Conservation (phyloP, 2,888 invertebrate genomes). For the Athalia rosae region DNA sequence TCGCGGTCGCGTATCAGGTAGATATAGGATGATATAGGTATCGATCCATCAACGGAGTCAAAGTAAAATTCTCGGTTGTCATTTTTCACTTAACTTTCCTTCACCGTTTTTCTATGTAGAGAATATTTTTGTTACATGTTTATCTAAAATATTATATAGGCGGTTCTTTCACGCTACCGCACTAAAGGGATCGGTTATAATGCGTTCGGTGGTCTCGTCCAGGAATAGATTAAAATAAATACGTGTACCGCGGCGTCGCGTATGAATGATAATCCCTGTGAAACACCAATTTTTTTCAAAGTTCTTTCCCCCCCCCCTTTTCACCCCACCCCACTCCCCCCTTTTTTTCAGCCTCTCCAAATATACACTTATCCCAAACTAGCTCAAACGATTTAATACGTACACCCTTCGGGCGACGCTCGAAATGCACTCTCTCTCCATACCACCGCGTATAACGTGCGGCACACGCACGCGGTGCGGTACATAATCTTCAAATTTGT, state of each 20-base stretch:
- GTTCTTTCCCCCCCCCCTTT: background rate
- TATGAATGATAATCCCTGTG: conserved; percentile 41
- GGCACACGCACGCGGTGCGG: too few relatives aligned
- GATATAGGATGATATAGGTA: too few relatives aligned
- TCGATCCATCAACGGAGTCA: conserved; percentile 42
- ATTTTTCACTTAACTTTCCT: conserved; percentile 40
- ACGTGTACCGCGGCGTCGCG: conserved; percentile 19
- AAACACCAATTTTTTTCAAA: background rate
- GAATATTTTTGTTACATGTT: conserved; percentile 44
- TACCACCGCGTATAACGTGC: background rate
- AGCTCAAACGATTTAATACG: too few relatives aligned
- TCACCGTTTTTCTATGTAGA: conserved; percentile 30
- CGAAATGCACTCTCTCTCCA: too few relatives aligned
- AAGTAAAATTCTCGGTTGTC: conserved; percentile 41
- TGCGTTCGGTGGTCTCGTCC: conserved; percentile 27
- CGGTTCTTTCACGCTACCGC: conserved; percentile 46
- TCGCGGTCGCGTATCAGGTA: too few relatives aligned
- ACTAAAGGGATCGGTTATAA: conserved; percentile 32
- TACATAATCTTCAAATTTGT: background rate
- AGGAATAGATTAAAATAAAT: conserved; percentile 63
- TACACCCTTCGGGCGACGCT: too few relatives aligned
- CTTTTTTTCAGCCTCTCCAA: conserved; percentile 37
- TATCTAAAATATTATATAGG: conserved; percentile 43
- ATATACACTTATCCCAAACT: conserved; percentile 18
- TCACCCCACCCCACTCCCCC: background rate